These are phyloP conservation scores for Ichneumon xanthorius DNA, from an alignment of 2,888 invertebrate genomes.

Conservation along the genomic window DNA sequence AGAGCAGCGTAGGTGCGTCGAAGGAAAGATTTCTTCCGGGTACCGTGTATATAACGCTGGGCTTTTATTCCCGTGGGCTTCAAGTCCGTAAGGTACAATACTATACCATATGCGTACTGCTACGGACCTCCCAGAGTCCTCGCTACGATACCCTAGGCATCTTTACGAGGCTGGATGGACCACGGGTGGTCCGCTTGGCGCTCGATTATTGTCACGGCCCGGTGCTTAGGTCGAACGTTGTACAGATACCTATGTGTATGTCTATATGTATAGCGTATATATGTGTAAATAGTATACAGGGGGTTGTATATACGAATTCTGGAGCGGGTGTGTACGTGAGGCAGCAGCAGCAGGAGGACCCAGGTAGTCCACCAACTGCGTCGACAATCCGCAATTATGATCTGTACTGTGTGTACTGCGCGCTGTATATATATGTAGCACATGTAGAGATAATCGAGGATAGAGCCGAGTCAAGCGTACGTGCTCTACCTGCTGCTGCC, in stretches of 20 bases:
- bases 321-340: conserved; percentile 20
- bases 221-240: conserved; percentile 46
- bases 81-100: conserved; percentile 8
- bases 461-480: conserved; percentile 46
- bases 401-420: conserved; percentile 36
- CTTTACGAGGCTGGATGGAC: conserved; percentile 71
- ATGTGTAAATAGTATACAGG: neutral
- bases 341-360: conserved; percentile 29
- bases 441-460: conserved; percentile 60
- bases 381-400: conserved; percentile 64
- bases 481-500: conserved; percentile 22
- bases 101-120: conserved; percentile 31
- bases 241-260: conserved; percentile 19
- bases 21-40: conserved; percentile 7
- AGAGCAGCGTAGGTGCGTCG: neutral
- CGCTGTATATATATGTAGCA: conserved; percentile 10
- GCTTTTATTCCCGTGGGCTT: conserved; percentile 13
- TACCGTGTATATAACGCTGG: neutral
- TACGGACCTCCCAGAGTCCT: conserved; percentile 69
- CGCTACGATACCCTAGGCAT: conserved; percentile 70
- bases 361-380: conserved; percentile 37
- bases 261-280: neutral
- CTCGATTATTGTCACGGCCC: conserved; percentile 71
- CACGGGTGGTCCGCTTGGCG: conserved; percentile 71
- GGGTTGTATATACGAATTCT: conserved; percentile 7